Evolutionary conservation across 2,888 invertebrate species (phyloP).

Genomic region (Mythimna albipuncta): DNA sequence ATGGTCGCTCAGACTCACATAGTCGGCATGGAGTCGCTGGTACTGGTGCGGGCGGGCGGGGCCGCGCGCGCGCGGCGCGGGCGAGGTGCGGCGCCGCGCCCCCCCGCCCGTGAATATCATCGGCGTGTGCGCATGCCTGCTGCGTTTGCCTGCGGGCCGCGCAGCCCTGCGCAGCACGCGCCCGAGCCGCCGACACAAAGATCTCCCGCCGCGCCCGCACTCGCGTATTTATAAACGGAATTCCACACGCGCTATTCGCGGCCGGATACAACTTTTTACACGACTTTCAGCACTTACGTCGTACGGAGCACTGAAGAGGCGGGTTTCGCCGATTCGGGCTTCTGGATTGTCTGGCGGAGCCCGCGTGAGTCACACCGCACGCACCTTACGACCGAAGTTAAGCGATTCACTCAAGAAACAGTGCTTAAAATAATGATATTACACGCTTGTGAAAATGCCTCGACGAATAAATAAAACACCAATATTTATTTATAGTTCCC

Average conservation of each 20-base stretch:
- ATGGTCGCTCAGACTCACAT: slow-evolving; percentile 74
- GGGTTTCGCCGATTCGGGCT: slow-evolving; percentile 72
- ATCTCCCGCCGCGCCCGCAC: slow-evolving; percentile 69
- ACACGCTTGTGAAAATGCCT: slow-evolving; percentile 70
- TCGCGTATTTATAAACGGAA: slow-evolving; percentile 89
- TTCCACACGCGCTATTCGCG: slow-evolving; percentile 86
- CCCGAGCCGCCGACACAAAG: slow-evolving; percentile 55
- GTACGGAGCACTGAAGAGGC: slow-evolving; percentile 88
- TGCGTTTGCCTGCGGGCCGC: slow-evolving; percentile 44
- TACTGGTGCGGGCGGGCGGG: slow-evolving; percentile 76
- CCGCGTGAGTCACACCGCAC: slow-evolving; percentile 81
- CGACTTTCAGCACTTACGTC: slow-evolving; percentile 90
- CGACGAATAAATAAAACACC: slow-evolving; percentile 75
- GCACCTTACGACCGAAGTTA: slow-evolving; percentile 71
- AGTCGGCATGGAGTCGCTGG: slow-evolving; percentile 78
- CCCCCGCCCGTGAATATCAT: slow-evolving; percentile 91
- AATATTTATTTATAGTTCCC: slow-evolving; percentile 77
- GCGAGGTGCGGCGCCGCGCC: slow-evolving; percentile 88
- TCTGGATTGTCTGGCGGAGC: slow-evolving; percentile 83
- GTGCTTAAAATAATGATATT: slow-evolving; percentile 77
- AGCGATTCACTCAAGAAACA: slow-evolving; percentile 74
- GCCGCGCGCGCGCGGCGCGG: slow-evolving; percentile 79
- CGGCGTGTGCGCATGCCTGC: slow-evolving; percentile 79
- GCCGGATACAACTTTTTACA: slow-evolving; percentile 90
- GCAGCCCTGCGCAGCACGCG: slow-evolving; percentile 61